These are phyloP conservation scores for Cantharis nigra DNA, from an alignment of 2,888 invertebrate genomes.

Conservation along the genomic window DNA sequence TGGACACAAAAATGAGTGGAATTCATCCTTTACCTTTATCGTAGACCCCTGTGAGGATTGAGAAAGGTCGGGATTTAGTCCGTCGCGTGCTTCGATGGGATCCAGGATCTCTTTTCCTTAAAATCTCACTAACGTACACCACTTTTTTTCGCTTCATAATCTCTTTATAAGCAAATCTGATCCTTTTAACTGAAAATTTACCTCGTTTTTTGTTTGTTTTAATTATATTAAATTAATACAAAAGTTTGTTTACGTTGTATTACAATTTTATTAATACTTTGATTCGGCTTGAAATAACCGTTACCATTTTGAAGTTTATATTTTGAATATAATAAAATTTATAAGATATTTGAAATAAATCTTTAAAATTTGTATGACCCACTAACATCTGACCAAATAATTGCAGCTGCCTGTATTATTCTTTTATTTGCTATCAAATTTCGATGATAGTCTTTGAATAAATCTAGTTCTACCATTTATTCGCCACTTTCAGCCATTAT, in stretches of 20 bases:
- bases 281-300: not conserved
- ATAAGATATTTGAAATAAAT: constrained; percentile 23
- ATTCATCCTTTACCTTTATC: constrained; percentile 31
- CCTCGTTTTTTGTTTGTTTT: constrained; percentile 1
- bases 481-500: constrained; percentile 40
- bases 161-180: constrained; percentile 23
- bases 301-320: not conserved
- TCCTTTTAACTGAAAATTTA: constrained; percentile 18
- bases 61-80: constrained; percentile 28
- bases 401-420: constrained; percentile 35
- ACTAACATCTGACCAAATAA: constrained; percentile 32
- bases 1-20: constrained; percentile 32
- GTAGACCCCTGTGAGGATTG: constrained; percentile 25
- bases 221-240: constrained; percentile 1
- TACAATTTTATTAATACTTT: not conserved
- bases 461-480: constrained; percentile 31
- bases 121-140: constrained; percentile 25
- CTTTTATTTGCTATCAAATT: constrained; percentile 23
- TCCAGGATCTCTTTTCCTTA: constrained; percentile 24
- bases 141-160: constrained; percentile 25
- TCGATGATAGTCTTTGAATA: constrained; percentile 24
- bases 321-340: not conserved
- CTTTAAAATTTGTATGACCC: constrained; percentile 15
- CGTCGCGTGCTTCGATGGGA: constrained; percentile 28
- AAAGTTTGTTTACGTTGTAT: not conserved